Percentiles rank a stretch among this genome's conserved stretches.
Conservation (phyloP, 2,113 vertebrate genomes). For the Notothenia coriiceps region DNA sequence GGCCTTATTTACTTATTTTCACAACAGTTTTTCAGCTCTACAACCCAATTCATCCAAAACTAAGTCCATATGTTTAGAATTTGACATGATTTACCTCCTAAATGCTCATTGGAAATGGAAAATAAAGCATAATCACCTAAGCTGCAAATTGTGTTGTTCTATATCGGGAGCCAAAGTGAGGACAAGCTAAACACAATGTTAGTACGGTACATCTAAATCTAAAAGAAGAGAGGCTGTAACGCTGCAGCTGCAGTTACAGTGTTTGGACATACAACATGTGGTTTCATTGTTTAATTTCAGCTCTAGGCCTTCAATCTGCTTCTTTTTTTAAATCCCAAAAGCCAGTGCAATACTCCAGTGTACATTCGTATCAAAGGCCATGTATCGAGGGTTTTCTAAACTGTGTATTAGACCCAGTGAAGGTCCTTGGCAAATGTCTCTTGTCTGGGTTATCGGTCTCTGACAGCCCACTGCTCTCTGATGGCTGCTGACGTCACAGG, state of each 20-base stretch:
- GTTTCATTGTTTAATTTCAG: background rate
- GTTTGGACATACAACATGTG: background rate
- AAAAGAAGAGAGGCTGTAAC: background rate
- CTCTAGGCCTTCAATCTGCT: background rate
- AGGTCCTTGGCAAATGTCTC: slow-evolving; percentile 53
- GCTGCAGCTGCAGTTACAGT: background rate
- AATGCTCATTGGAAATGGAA: slow-evolving; percentile 22
- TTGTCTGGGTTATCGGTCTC: slow-evolving; percentile 68
- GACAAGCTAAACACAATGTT: background rate
- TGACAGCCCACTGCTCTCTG: slow-evolving; percentile 68
- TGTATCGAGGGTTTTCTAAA: slow-evolving; percentile 32
- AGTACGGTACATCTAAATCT: background rate
- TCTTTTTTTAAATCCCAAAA: background rate
- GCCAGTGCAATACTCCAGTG: background rate
- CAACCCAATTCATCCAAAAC: slow-evolving; percentile 19
- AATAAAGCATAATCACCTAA: slow-evolving; percentile 13
- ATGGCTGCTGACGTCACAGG: slow-evolving; percentile 75
- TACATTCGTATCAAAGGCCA: slow-evolving; percentile 20
- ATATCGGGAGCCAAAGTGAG: background rate
- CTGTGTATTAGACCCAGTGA: slow-evolving; percentile 44
- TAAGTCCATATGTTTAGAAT: slow-evolving; percentile 35
- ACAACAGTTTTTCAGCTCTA: slow-evolving; percentile 2
- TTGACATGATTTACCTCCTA: slow-evolving; percentile 15
- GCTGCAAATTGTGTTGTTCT: slow-evolving; percentile 6
- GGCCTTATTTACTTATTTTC: slow-evolving; percentile 23